These are phyloP conservation scores for Datnioides undecimradiatus DNA, from an alignment of 2,113 vertebrate species.

Conservation along the genomic window DNA sequence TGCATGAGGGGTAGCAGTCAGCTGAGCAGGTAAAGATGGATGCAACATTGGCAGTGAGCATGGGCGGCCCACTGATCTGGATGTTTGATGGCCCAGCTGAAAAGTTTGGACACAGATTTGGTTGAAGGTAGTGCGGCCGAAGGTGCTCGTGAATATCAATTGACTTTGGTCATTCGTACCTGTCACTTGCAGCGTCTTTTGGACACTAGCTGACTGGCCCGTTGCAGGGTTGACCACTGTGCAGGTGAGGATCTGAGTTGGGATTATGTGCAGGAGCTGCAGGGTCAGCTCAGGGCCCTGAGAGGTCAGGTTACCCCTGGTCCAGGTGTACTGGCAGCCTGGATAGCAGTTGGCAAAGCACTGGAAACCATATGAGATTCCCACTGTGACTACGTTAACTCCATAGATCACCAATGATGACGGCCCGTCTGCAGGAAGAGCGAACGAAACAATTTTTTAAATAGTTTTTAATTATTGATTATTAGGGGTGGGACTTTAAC, in stretches of 20 bases:
- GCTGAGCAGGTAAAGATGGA: constrained; percentile 39
- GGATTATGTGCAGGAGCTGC: not conserved
- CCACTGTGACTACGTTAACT: constrained; percentile 17
- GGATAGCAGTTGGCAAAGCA: constrained; percentile 16
- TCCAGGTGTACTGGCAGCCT: constrained; percentile 37
- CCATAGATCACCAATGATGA: constrained; percentile 4
- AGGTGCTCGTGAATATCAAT: not conserved
- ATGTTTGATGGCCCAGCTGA: constrained; percentile 52
- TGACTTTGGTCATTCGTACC: constrained; percentile 6
- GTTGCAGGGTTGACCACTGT: constrained; percentile 20
- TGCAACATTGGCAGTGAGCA: not conserved
- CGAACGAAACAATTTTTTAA: too few species aligned
- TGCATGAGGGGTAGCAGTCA: constrained; percentile 51
- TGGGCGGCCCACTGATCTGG: constrained; percentile 39
- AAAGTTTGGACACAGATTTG: constrained; percentile 7
- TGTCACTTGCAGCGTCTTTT: constrained; percentile 33
- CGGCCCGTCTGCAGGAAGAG: constrained; percentile 27
- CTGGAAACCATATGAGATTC: constrained; percentile 36
- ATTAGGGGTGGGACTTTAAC: too few species aligned
- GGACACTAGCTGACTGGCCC: not conserved
- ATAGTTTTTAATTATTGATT: too few species aligned
- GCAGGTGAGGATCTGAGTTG: constrained; percentile 30
- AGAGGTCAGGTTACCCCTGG: not conserved
- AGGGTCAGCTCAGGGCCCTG: constrained; percentile 9
- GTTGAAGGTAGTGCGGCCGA: not conserved